Evolutionary conservation across 1,140 invertebrate species (phyloP).

Genomic region (Acromyrmex echinatior): DNA sequence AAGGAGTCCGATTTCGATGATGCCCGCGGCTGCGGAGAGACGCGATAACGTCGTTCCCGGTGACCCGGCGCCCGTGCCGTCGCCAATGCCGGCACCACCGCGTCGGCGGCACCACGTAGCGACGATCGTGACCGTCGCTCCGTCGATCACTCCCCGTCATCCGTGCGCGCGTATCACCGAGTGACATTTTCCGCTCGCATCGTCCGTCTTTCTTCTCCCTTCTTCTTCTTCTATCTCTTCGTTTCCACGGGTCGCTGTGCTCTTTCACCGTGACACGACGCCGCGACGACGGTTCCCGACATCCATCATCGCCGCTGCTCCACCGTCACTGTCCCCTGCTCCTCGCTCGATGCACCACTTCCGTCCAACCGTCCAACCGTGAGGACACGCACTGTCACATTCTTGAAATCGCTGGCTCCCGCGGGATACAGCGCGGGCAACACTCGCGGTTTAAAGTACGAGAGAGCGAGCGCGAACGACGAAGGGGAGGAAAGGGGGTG

Average conservation of each 20-base stretch:
- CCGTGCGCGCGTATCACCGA: conserved; percentile 78
- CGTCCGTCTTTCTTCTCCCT: conserved; percentile 66
- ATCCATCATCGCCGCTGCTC: conserved; percentile 69
- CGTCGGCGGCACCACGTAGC: conserved; percentile 78
- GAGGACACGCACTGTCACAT: conserved; percentile 79
- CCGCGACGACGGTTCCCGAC: conserved; percentile 36
- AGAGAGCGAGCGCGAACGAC: conserved; percentile 18
- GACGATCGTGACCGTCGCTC: conserved; percentile 69
- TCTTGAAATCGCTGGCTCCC: conserved; percentile 74
- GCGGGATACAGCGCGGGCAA: conserved; percentile 29
- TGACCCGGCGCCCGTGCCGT: conserved; percentile 65
- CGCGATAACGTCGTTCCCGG: conserved; percentile 59
- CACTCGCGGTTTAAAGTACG: conserved; percentile 1
- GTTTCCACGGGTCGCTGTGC: neutral
- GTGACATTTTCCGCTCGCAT: conserved; percentile 80
- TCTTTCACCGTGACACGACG: conserved; percentile 65
- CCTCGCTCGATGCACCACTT: neutral
- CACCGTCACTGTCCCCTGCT: conserved; percentile 12
- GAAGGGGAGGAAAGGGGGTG: no score
- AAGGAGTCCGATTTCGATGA: conserved; percentile 17
- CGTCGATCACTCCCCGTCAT: conserved; percentile 78
- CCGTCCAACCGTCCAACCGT: conserved; percentile 60
- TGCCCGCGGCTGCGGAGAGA: conserved; percentile 5
- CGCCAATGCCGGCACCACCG: conserved; percentile 69
- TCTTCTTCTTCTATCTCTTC: conserved; percentile 44